Conservation (phyloP, 2,113 vertebrate genomes). For the Phalacrocorax brasilianus region DNA sequence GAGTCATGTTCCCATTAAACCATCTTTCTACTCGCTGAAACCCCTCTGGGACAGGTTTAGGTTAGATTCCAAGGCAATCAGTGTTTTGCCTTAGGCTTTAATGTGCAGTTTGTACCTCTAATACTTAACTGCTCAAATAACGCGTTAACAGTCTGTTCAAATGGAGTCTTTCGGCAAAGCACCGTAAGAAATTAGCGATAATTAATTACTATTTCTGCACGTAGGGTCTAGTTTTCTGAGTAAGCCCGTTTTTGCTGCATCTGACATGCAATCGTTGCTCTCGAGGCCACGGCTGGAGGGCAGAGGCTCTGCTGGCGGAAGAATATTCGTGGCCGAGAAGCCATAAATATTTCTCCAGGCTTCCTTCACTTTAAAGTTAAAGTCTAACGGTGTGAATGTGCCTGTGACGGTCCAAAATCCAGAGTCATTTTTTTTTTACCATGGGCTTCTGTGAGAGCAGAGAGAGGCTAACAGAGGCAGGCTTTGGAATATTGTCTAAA, state of each 20-base stretch:
- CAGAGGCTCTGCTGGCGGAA: neutral
- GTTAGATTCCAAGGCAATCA: neutral
- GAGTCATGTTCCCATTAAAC: neutral
- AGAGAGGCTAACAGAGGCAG: neutral
- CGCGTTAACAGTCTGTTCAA: accelerated
- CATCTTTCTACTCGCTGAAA: neutral
- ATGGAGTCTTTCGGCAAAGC: neutral
- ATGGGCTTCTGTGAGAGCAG: neutral
- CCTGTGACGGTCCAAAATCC: neutral
- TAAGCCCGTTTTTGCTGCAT: neutral
- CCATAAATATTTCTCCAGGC: neutral
- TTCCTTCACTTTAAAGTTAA: neutral
- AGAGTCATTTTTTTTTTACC: too few relatives aligned
- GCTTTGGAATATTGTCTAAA: neutral
- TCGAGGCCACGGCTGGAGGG: neutral
- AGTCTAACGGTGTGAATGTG: accelerated
- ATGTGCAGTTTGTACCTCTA: neutral
- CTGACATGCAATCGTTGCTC: accelerated
- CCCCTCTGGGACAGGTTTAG: neutral
- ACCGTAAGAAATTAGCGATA: neutral
- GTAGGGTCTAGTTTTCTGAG: neutral
- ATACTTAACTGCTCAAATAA: too few relatives aligned
- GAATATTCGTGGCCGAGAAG: neutral
- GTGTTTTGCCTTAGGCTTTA: neutral
- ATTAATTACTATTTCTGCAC: neutral